phyloP scores from a whole-genome alignment of 2,888 invertebrate genomes.

The Lottia scabra region DNA sequence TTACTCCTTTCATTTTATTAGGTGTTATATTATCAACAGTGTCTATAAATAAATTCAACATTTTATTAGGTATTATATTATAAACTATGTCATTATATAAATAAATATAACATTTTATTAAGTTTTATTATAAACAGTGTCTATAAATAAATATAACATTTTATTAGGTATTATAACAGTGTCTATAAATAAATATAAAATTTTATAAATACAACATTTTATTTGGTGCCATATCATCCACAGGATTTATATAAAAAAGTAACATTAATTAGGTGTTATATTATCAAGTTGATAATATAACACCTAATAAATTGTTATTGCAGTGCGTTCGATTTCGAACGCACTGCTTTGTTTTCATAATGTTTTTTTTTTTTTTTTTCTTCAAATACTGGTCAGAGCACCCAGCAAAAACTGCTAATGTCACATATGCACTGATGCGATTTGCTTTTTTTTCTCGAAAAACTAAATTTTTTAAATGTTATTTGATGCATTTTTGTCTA shows the following conservation, averaged over 20 bases:
- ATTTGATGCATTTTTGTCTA: too few species aligned
- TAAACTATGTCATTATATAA: not conserved
- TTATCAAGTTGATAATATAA: too few species aligned
- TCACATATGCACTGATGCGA: too few species aligned
- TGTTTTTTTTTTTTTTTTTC: too few species aligned
- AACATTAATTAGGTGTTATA: too few species aligned
- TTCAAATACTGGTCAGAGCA: too few species aligned
- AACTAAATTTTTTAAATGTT: too few species aligned
- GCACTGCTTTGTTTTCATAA: too few species aligned
- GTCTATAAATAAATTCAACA: constrained; percentile 63
- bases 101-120: constrained; percentile 72
- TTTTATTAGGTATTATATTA: constrained; percentile 5
- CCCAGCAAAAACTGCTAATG: too few species aligned
- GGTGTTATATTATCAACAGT: constrained; percentile 79
- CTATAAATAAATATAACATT: constrained; percentile 52
- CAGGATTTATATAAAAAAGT: constrained; percentile 70
- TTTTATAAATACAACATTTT: constrained; percentile 68
- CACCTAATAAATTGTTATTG: too few species aligned
- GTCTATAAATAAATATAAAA: not conserved
- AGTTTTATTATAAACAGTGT: constrained; percentile 78
- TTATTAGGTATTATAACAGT: constrained; percentile 4
- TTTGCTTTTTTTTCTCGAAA: too few species aligned
- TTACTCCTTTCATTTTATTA: constrained; percentile 75
- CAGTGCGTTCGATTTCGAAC: too few species aligned
- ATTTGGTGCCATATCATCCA: constrained; percentile 78